phyloP scores from a whole-genome alignment of 2,113 vertebrate species.

The Microcebus lehilahytsara region DNA sequence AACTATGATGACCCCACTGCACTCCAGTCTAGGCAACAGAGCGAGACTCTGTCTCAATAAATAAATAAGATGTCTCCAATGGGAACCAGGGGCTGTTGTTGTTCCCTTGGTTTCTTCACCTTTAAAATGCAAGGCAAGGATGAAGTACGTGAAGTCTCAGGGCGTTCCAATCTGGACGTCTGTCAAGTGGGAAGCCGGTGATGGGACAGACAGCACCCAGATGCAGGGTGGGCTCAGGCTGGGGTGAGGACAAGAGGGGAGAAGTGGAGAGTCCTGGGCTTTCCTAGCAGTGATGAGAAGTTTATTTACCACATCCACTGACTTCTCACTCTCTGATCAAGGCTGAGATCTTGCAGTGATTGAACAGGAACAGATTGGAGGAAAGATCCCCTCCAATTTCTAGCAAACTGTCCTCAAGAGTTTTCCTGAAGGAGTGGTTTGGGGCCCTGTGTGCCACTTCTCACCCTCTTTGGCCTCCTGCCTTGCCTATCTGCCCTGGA shows the following conservation, averaged over 20 bases:
- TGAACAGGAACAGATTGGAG: neutral
- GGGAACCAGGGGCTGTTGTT: neutral
- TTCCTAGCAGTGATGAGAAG: accelerated
- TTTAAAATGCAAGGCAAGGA: neutral
- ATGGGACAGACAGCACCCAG: neutral
- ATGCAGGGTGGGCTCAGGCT: neutral
- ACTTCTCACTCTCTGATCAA: neutral
- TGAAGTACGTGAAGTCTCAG: neutral
- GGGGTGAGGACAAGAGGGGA: no score
- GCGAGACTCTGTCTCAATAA: no score
- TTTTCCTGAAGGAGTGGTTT: neutral
- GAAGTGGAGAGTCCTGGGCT: no score
- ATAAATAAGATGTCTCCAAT: neutral
- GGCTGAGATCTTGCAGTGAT: neutral
- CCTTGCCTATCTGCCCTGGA: neutral
- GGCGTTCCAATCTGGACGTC: neutral
- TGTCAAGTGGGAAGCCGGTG: neutral
- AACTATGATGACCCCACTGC: no score
- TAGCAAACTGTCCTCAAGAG: neutral
- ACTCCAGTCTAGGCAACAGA: no score
- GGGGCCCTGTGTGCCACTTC: neutral
- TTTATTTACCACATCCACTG: neutral
- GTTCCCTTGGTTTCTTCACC: neutral
- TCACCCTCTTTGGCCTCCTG: neutral
- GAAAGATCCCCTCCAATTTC: neutral